Percentiles rank a stretch among this genome's conserved stretches.
These are phyloP conservation scores for Lutra lutra DNA, from an alignment of 2,797 vertebrate genomes.

Conservation along the genomic window DNA sequence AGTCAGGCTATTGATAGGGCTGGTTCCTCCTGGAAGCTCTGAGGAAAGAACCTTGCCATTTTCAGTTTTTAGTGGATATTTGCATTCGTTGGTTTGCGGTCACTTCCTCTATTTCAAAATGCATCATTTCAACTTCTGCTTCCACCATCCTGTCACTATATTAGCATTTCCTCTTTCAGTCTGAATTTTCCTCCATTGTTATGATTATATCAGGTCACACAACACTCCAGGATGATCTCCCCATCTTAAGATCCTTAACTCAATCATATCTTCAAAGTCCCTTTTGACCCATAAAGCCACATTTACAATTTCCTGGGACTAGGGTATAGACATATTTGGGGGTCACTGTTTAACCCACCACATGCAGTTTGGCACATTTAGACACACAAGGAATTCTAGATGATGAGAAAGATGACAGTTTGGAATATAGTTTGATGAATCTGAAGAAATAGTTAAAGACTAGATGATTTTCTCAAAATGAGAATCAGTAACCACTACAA, in stretches of 20 bases:
- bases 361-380: background rate
- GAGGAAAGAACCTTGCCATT: background rate
- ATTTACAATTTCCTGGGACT: background rate
- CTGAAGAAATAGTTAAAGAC: background rate
- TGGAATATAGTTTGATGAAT: background rate
- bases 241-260: background rate
- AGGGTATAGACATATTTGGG: background rate
- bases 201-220: background rate
- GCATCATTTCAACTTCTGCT: background rate
- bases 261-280: background rate
- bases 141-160: background rate
- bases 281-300: background rate
- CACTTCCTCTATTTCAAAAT: background rate
- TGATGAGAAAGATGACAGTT: background rate
- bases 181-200: background rate
- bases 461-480: background rate
- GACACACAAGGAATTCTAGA: background rate
- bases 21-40: background rate
- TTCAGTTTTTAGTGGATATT: background rate
- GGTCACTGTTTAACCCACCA: background rate
- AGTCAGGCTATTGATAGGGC: fast-evolving
- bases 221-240: background rate
- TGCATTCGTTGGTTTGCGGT: background rate
- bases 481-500: background rate
- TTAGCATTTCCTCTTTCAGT: background rate